A percentile compares a stretch with the other conserved stretches of the same genome.
phyloP scores from a whole-genome alignment of 2,113 vertebrate genomes.

The Laticauda colubrina region DNA sequence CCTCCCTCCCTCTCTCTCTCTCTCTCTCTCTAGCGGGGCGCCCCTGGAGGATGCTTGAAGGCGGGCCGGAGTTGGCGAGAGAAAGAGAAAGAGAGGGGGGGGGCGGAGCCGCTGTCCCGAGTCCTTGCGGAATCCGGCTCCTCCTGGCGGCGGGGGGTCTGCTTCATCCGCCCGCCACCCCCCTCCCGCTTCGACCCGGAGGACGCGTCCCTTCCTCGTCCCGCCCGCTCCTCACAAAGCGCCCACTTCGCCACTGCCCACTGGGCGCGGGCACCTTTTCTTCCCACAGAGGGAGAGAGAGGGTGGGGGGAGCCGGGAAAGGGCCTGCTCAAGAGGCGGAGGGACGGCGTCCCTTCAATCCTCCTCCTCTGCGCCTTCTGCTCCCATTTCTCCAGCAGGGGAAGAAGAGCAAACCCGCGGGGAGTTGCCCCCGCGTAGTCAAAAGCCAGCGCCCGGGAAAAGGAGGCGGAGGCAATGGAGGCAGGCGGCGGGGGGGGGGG shows the following conservation, averaged over 20 bases:
- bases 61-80: not conserved
- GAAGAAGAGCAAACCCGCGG: not conserved
- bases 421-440: not conserved
- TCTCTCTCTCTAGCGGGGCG: too few relatives aligned
- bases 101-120: conserved; percentile 8
- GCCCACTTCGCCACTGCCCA: not conserved
- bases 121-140: conserved; percentile 41
- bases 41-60: conserved; percentile 11
- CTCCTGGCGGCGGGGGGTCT: conserved; percentile 13
- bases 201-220: not conserved
- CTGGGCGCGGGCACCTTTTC: conserved; percentile 21
- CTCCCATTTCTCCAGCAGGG: conserved; percentile 29
- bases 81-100: not conserved
- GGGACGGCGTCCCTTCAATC: conserved; percentile 25
- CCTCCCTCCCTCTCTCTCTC: too few relatives aligned
- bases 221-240: not conserved
- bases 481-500: not conserved
- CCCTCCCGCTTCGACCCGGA: not conserved
- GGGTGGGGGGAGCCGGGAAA: not conserved
- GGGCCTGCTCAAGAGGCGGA: not conserved
- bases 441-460: not conserved
- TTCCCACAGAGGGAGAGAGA: not conserved
- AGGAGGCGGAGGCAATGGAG: not conserved
- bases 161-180: not conserved
- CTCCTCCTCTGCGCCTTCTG: conserved; percentile 34